Evolutionary conservation across 2,888 invertebrate genomes (phyloP).

Genomic region (Troides aeacus): DNA sequence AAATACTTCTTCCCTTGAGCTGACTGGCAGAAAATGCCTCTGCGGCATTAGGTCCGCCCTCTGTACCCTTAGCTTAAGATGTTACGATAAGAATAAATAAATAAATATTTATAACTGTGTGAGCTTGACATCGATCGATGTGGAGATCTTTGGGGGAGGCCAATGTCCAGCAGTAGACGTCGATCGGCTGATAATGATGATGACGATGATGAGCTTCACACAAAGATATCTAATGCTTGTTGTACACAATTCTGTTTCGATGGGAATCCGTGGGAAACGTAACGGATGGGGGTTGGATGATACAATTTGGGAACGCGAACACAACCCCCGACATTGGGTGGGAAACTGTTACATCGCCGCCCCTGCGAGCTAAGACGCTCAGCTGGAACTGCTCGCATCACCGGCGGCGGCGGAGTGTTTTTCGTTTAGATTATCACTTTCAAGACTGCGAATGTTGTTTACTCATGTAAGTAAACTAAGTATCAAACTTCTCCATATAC

Average conservation of each 20-base stretch:
- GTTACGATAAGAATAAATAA: too few relatives aligned
- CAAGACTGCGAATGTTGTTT: too few relatives aligned
- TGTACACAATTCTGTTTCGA: not conserved
- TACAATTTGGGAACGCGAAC: conserved; percentile 2
- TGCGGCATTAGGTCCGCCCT: too few relatives aligned
- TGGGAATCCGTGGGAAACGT: not conserved
- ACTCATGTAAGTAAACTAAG: too few relatives aligned
- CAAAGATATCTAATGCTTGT: not conserved
- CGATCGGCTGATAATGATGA: too few relatives aligned
- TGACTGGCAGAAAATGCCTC: too few relatives aligned
- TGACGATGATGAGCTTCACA: not conserved
- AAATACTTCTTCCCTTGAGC: too few relatives aligned
- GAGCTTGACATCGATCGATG: rapidly evolving
- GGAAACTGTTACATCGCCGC: conserved; percentile 21
- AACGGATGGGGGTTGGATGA: not conserved
- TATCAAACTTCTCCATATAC: too few relatives aligned
- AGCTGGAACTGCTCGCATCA: not conserved
- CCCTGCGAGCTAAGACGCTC: conserved; percentile 14
- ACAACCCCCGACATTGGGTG: conserved; percentile 18
- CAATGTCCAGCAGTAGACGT: rapidly evolving
- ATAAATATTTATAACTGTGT: not conserved
- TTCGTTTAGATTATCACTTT: too few relatives aligned
- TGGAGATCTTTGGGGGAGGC: too few relatives aligned
- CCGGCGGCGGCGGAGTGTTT: not conserved
- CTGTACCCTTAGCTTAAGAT: too few relatives aligned